Evolutionary conservation across 2,797 vertebrate species (phyloP).

Genomic region (Periparus ater): DNA sequence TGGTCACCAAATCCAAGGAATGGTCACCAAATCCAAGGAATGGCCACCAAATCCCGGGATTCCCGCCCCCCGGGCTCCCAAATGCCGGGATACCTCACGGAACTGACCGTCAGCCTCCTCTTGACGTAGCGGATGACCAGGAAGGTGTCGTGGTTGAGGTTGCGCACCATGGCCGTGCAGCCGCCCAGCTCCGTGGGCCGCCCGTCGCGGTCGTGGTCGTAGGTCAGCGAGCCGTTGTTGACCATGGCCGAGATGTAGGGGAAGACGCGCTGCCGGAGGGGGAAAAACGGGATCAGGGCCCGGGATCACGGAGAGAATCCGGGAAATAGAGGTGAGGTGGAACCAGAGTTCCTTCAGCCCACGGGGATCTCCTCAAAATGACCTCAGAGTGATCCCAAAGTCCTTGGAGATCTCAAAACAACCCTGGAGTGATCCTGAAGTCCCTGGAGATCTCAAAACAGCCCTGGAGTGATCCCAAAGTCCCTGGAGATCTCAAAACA

Average conservation of each 20-base stretch:
- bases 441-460: too few relatives aligned
- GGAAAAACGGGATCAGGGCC: too few relatives aligned
- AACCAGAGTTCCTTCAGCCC: too few relatives aligned
- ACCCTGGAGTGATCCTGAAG: accelerated
- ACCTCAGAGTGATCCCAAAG: not conserved
- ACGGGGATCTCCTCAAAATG: not conserved
- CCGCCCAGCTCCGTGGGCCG: slow-evolving; percentile 90
- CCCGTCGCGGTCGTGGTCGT: slow-evolving; percentile 92
- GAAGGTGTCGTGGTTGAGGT: slow-evolving; percentile 94
- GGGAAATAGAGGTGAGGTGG: accelerated
- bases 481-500: not conserved
- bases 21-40: too few relatives aligned
- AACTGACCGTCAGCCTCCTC: slow-evolving; percentile 86
- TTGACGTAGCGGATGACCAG: slow-evolving; percentile 94
- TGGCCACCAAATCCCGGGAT: too few relatives aligned
- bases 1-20: too few relatives aligned
- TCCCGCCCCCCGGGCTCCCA: slow-evolving; percentile 61
- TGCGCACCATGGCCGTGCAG: slow-evolving; percentile 92
- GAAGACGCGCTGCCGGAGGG: slow-evolving; percentile 84
- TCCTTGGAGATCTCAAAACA: not conserved
- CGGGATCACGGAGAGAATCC: accelerated
- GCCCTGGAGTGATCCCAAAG: not conserved
- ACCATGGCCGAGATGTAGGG: slow-evolving; percentile 94
- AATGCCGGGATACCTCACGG: too few relatives aligned
- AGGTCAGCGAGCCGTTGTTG: slow-evolving; percentile 89